Conservation (phyloP, 2,888 invertebrate genomes). For the Hipparchia sbordonii region DNA sequence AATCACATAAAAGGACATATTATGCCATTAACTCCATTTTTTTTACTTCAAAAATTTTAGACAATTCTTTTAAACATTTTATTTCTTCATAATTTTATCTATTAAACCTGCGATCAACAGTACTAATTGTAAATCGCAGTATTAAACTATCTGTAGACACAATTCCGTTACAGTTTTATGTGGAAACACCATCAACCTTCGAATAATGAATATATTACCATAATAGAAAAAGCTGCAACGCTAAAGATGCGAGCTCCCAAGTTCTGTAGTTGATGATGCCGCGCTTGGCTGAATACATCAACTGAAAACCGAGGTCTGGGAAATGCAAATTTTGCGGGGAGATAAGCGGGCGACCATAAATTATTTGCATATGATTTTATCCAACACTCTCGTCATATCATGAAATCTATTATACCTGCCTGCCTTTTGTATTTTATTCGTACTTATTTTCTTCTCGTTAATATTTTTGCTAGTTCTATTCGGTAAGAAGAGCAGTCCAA, state of each 20-base stretch:
- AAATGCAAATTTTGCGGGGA: conserved; percentile 2
- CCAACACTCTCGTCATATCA: background rate
- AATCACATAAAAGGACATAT: too few relatives aligned
- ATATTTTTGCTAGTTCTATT: too few relatives aligned
- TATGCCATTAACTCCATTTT: too few relatives aligned
- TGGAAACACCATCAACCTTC: background rate
- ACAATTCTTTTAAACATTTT: too few relatives aligned
- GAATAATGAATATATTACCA: conserved; percentile 10
- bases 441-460: too few relatives aligned
- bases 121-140: too few relatives aligned
- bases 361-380: background rate
- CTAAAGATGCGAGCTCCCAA: background rate
- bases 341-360: background rate
- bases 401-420: too few relatives aligned
- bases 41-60: too few relatives aligned
- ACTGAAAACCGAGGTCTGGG: background rate
- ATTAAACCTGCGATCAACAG: too few relatives aligned
- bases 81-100: too few relatives aligned
- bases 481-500: too few relatives aligned
- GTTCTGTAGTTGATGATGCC: background rate
- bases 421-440: too few relatives aligned
- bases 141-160: background rate
- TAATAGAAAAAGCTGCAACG: background rate
- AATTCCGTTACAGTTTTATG: background rate
- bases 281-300: background rate